Percentiles rank a stretch among this genome's conserved stretches.
Conservation (phyloP, 2,888 invertebrate genomes). For the Dryocosmus kuriphilus region DNA sequence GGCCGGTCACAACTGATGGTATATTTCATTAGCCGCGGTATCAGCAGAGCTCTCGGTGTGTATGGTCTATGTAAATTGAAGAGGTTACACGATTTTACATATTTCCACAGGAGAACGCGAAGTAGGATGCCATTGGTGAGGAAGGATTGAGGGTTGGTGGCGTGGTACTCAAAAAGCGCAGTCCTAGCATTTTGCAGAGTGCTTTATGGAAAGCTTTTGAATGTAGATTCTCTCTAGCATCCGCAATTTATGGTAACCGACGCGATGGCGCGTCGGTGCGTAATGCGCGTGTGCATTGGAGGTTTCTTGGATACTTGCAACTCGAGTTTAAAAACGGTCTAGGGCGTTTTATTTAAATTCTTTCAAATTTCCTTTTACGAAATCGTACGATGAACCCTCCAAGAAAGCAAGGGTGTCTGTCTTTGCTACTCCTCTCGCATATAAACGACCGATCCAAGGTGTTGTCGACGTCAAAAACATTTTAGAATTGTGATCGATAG, state of each 20-base stretch:
- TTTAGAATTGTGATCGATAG: conserved; percentile 71
- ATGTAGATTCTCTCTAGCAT: conserved; percentile 74
- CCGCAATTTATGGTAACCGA: conserved; percentile 57
- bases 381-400: conserved; percentile 42
- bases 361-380: conserved; percentile 53
- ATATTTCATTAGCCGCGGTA: conserved; percentile 65
- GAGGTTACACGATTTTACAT: conserved; percentile 77
- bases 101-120: conserved; percentile 73
- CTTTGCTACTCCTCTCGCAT: conserved; percentile 26
- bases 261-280: conserved; percentile 50
- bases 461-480: conserved; percentile 71
- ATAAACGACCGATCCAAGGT: conserved; percentile 41
- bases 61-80: conserved; percentile 75
- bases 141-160: conserved; percentile 45
- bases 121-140: conserved; percentile 43
- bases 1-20: conserved; percentile 47
- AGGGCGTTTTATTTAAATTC: conserved; percentile 71
- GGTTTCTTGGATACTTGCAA: conserved; percentile 43
- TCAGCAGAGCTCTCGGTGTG: conserved; percentile 52
- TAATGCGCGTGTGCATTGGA: conserved; percentile 45
- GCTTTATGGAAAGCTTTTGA: conserved; percentile 77
- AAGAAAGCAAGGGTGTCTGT: conserved; percentile 21
- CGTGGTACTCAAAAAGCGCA: conserved; percentile 76
- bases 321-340: conserved; percentile 54
- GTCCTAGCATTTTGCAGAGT: conserved; percentile 76